phyloP scores from a whole-genome alignment of 2,113 vertebrate genomes.

The Cyprinus carpio region DNA sequence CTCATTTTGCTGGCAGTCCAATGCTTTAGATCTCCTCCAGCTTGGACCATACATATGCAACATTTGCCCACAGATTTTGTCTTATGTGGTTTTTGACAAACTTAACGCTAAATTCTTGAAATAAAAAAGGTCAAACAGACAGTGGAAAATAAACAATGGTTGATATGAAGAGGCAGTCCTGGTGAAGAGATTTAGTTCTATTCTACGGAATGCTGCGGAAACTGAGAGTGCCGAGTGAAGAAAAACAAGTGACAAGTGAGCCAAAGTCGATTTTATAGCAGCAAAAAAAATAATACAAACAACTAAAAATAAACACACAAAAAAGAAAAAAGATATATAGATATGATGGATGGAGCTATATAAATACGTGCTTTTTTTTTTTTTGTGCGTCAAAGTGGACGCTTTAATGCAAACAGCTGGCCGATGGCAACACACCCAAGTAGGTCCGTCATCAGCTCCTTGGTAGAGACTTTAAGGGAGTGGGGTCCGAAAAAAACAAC shows the following conservation, averaged over 20 bases:
- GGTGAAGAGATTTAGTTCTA: constrained; percentile 7
- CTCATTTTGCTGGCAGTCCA: not conserved
- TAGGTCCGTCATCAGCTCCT: too few species aligned
- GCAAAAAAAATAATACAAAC: too few species aligned
- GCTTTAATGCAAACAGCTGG: too few species aligned
- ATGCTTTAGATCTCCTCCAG: constrained; percentile 15
- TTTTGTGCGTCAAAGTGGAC: too few species aligned
- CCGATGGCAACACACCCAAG: too few species aligned
- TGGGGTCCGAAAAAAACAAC: too few species aligned
- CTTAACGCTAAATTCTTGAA: constrained; percentile 21
- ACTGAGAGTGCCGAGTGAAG: not conserved
- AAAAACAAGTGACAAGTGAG: not conserved
- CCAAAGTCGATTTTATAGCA: not conserved
- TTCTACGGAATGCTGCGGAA: not conserved
- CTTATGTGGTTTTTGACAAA: constrained; percentile 30
- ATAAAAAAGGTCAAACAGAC: constrained; percentile 29
- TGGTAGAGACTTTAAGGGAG: too few species aligned
- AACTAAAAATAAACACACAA: too few species aligned
- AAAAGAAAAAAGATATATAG: too few species aligned
- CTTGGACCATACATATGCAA: constrained; percentile 4
- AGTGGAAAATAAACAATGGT: constrained; percentile 25
- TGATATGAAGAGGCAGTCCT: constrained; percentile 1
- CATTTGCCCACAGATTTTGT: constrained; percentile 16
- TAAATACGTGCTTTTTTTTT: too few species aligned
- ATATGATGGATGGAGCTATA: too few species aligned